These are phyloP conservation scores for Alca torda DNA, from an alignment of 2,797 vertebrate genomes.

Conservation along the genomic window DNA sequence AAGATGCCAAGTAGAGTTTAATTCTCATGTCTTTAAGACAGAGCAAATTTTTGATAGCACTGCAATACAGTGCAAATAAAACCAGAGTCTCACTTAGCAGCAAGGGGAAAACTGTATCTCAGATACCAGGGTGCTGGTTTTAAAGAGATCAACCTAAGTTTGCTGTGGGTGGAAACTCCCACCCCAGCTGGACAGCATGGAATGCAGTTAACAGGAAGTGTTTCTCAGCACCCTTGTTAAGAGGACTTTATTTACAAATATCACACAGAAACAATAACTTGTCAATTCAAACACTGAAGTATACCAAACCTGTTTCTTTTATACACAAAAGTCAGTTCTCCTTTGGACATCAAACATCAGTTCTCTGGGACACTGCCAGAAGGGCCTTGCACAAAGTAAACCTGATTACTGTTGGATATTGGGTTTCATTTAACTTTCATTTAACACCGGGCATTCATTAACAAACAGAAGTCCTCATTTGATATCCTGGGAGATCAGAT, in stretches of 20 bases:
- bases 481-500: neutral
- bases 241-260: neutral
- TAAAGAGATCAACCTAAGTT: neutral
- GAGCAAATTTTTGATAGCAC: neutral
- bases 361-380: neutral
- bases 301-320: neutral
- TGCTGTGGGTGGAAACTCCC: conserved; percentile 30
- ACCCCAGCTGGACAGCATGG: neutral
- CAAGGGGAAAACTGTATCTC: conserved; percentile 20
- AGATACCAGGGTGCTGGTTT: conserved; percentile 16
- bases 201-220: neutral
- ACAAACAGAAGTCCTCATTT: neutral
- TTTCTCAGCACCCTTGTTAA: neutral
- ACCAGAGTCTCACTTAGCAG: conserved; percentile 39
- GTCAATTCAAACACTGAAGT: neutral
- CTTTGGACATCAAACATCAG: neutral
- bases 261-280: neutral
- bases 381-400: neutral
- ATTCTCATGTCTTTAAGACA: neutral
- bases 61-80: conserved; percentile 22
- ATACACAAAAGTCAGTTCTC: neutral
- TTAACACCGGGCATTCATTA: neutral
- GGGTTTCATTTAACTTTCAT: neutral
- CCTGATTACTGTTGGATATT: neutral
- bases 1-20: neutral